Percentiles rank a stretch among this genome's conserved stretches.
Conservation (phyloP, 2,113 vertebrate species). For the Lepidothrix coronata region DNA sequence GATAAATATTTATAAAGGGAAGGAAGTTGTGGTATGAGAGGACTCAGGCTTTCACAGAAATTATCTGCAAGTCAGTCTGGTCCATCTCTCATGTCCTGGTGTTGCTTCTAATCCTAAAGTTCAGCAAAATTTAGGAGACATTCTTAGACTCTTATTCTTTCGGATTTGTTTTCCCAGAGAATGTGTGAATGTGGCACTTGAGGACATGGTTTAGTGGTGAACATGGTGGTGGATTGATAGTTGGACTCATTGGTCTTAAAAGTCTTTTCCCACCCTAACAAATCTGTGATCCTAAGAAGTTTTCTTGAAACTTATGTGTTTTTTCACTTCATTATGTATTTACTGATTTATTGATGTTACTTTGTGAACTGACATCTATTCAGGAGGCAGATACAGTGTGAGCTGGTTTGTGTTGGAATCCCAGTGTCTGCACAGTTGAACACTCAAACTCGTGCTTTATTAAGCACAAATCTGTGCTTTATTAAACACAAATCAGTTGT, state of each 20-base stretch:
- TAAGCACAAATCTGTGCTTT: background rate
- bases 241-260: background rate
- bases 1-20: background rate
- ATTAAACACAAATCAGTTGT: background rate
- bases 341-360: background rate
- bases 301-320: background rate
- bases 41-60: background rate
- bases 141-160: background rate
- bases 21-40: background rate
- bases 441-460: background rate
- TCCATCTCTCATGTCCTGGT: background rate
- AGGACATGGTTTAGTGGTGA: background rate
- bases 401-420: background rate
- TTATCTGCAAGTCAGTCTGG: fast-evolving
- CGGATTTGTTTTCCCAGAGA: too few relatives aligned
- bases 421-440: too few relatives aligned
- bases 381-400: background rate
- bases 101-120: background rate
- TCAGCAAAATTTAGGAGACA: background rate
- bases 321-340: background rate
- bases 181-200: background rate
- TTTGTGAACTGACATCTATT: background rate
- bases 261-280: background rate
- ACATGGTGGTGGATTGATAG: background rate
- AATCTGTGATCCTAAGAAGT: background rate